Evolutionary conservation across 2,797 vertebrate genomes (phyloP).

Genomic region (Halcyon smyrnensis): DNA sequence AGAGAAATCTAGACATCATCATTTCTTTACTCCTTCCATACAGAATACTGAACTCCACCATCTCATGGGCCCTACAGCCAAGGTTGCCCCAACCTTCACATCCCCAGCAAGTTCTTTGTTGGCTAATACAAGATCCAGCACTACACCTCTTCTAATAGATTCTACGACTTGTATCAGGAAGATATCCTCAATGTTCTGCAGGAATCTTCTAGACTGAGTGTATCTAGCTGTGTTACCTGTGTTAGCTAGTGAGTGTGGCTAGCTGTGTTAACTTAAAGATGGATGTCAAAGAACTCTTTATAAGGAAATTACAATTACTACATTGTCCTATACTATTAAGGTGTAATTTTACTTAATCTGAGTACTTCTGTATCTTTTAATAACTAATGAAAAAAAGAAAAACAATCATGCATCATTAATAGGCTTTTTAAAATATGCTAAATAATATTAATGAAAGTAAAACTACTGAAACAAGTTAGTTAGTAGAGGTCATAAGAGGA

Average conservation of each 20-base stretch:
- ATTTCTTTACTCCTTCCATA: background rate
- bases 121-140: background rate
- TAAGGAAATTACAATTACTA: background rate
- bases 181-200: no score
- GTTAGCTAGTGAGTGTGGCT: no score
- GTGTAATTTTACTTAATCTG: background rate
- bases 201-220: no score
- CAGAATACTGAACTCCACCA: background rate
- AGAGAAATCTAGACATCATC: background rate
- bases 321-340: background rate
- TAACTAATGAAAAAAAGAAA: background rate
- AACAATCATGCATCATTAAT: background rate
- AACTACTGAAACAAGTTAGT: background rate
- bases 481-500: background rate
- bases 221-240: background rate
- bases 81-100: background rate
- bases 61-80: background rate
- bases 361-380: background rate
- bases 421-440: background rate
- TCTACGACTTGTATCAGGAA: background rate
- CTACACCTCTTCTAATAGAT: background rate
- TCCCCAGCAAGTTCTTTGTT: background rate
- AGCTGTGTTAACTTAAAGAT: background rate
- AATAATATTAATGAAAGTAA: background rate
- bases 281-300: background rate